Evolutionary conservation across 1,140 invertebrate genomes (phyloP).

Genomic region (Drepana arcuata): DNA sequence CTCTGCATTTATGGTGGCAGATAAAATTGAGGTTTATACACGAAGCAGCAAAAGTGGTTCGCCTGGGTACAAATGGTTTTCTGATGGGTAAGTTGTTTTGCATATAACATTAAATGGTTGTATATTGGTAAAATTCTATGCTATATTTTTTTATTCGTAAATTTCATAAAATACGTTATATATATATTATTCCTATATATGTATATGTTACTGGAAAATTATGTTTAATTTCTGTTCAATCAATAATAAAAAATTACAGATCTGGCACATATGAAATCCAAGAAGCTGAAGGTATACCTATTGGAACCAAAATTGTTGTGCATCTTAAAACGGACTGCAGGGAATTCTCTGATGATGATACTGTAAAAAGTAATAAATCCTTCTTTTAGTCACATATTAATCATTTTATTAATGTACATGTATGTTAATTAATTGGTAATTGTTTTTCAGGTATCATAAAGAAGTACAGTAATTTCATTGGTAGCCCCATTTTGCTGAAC

Average conservation of each 20-base stretch:
- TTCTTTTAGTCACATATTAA: no score
- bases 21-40: slow-evolving; percentile 94
- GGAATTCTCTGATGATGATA: slow-evolving; percentile 91
- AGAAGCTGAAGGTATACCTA: slow-evolving; percentile 85
- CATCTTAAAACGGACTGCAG: slow-evolving; percentile 89
- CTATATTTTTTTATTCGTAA: no score
- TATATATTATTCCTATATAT: no score
- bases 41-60: slow-evolving; percentile 75
- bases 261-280: slow-evolving; percentile 92
- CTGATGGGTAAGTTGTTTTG: slow-evolving; percentile 82
- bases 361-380: slow-evolving; percentile 86
- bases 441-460: slow-evolving; percentile 84
- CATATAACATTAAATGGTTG: no score
- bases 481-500: slow-evolving; percentile 93
- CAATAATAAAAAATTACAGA: no score
- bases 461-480: slow-evolving; percentile 98
- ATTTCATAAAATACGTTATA: no score
- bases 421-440: no score
- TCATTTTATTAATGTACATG: no score
- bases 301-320: slow-evolving; percentile 95
- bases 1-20: slow-evolving; percentile 96
- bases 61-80: slow-evolving; percentile 87
- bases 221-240: no score
- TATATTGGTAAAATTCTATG: no score
- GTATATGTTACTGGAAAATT: no score